phyloP scores from a whole-genome alignment of 1,140 invertebrate genomes.

The Battus philenor region DNA sequence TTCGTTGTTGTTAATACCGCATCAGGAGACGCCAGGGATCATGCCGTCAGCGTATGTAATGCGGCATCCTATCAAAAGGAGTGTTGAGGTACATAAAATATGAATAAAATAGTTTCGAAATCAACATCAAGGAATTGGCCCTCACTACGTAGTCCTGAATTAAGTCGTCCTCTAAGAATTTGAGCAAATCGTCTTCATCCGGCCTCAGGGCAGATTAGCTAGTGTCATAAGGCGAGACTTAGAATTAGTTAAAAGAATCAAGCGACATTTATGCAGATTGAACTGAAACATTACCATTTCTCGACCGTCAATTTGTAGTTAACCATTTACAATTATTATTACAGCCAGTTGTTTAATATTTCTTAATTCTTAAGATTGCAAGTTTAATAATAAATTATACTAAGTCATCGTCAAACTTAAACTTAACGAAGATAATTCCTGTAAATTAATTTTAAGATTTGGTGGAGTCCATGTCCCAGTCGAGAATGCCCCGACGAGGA shows the following conservation, averaged over 20 bases:
- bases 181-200: constrained; percentile 75
- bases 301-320: not conserved
- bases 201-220: constrained; percentile 66
- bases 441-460: constrained; percentile 72
- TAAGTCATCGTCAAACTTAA: no score
- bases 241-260: constrained; percentile 58
- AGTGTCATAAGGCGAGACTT: constrained; percentile 64
- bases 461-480: constrained; percentile 87
- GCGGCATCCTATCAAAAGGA: constrained; percentile 80
- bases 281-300: constrained; percentile 19
- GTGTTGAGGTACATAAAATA: constrained; percentile 78
- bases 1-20: constrained; percentile 82
- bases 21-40: constrained; percentile 83
- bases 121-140: constrained; percentile 30
- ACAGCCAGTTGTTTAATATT: no score
- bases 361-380: no score
- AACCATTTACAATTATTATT: no score
- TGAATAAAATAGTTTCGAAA: constrained; percentile 34
- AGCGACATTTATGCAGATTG: constrained; percentile 49
- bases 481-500: constrained; percentile 84
- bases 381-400: no score
- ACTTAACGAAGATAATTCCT: constrained; percentile 9
- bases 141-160: constrained; percentile 47
- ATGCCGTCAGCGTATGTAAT: constrained; percentile 84
- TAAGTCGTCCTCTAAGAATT: constrained; percentile 70